Conservation (phyloP, 2,888 invertebrate genomes). For the Acanthococcus lagerstroemiae region DNA sequence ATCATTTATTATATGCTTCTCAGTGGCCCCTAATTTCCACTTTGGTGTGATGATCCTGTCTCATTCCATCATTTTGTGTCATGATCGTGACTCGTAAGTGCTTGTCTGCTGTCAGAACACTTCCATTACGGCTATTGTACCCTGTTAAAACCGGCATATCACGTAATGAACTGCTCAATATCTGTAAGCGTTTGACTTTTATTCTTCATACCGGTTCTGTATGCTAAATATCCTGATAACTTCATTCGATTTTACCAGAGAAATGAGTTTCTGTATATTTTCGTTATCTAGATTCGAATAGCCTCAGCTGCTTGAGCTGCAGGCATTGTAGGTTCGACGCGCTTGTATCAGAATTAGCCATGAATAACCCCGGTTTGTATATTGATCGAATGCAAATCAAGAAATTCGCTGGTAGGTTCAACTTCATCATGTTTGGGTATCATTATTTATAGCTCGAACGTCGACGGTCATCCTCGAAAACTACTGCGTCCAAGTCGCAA, state of each 20-base stretch:
- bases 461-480: conserved; percentile 18
- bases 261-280: too few species aligned
- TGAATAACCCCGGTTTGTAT: conserved; percentile 8
- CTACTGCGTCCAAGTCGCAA: conserved; percentile 23
- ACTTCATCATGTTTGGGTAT: too few species aligned
- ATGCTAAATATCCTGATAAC: not conserved
- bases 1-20: too few species aligned
- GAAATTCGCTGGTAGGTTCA: not conserved
- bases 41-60: too few species aligned
- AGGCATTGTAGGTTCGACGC: not conserved
- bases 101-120: not conserved
- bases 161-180: not conserved
- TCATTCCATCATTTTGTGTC: too few species aligned
- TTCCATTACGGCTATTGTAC: not conserved
- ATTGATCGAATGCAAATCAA: too few species aligned
- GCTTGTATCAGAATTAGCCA: not conserved
- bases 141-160: not conserved
- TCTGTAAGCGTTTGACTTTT: not conserved
- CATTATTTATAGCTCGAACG: conserved; percentile 13
- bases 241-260: too few species aligned
- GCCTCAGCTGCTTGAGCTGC: not conserved
- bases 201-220: not conserved
- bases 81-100: not conserved
- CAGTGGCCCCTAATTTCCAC: too few species aligned
- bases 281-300: not conserved